phyloP scores from a whole-genome alignment of 2,113 vertebrate species.

The Carollia perspicillata region DNA sequence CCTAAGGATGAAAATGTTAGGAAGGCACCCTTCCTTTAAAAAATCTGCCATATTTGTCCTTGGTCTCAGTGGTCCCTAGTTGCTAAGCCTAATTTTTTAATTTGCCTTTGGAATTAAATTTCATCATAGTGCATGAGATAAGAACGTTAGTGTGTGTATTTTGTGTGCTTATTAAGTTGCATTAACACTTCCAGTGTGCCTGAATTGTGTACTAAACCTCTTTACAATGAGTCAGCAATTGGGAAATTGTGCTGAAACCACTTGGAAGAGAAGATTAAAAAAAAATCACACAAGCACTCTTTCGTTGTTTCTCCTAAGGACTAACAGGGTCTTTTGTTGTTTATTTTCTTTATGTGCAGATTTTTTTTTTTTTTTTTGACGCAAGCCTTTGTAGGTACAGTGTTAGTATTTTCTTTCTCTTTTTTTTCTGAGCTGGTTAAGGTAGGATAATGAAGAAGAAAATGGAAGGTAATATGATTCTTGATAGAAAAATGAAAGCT shows the following conservation, averaged over 20 bases:
- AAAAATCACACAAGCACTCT: not conserved
- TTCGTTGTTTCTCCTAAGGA: not conserved
- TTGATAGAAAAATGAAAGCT: conserved; percentile 10
- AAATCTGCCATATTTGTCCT: not conserved
- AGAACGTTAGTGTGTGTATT: not conserved
- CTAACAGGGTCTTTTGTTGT: not conserved
- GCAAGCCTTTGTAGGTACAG: not conserved
- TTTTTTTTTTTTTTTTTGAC: not conserved
- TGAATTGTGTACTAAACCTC: not conserved
- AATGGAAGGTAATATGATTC: not conserved
- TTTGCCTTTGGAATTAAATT: not conserved
- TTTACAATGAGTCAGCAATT: conserved; percentile 1
- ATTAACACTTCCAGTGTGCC: not conserved
- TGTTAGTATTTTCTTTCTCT: not conserved
- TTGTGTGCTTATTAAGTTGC: not conserved
- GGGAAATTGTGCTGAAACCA: not conserved
- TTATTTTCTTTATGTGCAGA: not conserved
- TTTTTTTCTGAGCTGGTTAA: conserved; percentile 9
- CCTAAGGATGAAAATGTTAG: not conserved
- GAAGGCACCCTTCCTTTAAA: not conserved
- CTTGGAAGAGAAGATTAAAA: not conserved
- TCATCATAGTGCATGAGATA: not conserved
- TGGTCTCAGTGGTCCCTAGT: not conserved
- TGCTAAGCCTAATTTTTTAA: not conserved
- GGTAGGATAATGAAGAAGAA: not conserved